Percentiles rank a stretch among this genome's conserved stretches.
phyloP scores from a whole-genome alignment of 2,888 invertebrate genomes.

The Pollenia angustigena region DNA sequence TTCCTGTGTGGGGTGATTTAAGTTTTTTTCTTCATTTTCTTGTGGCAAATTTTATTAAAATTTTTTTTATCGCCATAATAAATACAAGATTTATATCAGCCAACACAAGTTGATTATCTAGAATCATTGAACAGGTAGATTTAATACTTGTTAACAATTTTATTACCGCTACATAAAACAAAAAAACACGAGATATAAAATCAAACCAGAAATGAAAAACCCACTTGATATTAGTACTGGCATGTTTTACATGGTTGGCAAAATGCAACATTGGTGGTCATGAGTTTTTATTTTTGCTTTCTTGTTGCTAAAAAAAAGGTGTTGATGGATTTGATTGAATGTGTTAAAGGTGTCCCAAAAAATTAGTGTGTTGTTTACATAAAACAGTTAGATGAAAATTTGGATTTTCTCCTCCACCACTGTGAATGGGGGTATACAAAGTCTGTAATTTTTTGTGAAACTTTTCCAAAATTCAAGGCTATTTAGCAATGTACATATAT shows the following conservation, averaged over 20 bases:
- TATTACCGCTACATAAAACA: conserved; percentile 63
- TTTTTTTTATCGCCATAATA: conserved; percentile 65
- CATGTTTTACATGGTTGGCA: conserved; percentile 50
- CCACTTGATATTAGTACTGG: conserved; percentile 67
- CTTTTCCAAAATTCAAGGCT: no score
- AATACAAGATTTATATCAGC: conserved; percentile 73
- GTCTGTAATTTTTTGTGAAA: no score
- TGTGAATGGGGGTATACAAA: no score
- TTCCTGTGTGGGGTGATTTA: conserved; percentile 57
- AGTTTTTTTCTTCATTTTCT: background rate
- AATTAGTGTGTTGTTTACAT: background rate
- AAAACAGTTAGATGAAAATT: background rate
- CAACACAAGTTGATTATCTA: conserved; percentile 73
- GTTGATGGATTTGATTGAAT: conserved; percentile 55
- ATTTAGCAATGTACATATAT: no score
- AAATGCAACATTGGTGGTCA: conserved; percentile 60
- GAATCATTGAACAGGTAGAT: conserved; percentile 74
- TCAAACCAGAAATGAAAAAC: conserved; percentile 57
- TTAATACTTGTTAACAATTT: conserved; percentile 74
- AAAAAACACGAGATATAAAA: conserved; percentile 32
- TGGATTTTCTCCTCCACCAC: no score
- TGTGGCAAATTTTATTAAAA: conserved; percentile 58
- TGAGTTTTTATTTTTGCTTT: background rate
- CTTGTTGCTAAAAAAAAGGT: conserved; percentile 5
- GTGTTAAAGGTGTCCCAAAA: conserved; percentile 22